Evolutionary conservation across 2,113 vertebrate genomes (phyloP).

Genomic region (Nothoprocta perdicaria): DNA sequence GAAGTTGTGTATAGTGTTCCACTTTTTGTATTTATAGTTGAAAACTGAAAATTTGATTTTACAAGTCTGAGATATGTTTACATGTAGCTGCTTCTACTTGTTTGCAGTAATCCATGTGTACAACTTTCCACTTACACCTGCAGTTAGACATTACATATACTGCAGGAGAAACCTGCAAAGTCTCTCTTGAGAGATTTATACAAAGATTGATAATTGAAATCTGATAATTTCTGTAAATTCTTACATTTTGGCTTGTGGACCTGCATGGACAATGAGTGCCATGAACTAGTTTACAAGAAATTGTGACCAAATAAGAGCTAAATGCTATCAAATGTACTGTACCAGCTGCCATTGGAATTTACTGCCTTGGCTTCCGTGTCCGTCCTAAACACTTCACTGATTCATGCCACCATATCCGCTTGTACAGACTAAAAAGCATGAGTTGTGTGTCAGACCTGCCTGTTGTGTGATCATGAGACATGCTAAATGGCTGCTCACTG

Average conservation of each 20-base stretch:
- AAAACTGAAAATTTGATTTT: constrained; percentile 80
- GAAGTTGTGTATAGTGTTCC: constrained; percentile 97
- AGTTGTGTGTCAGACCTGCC: constrained; percentile 79
- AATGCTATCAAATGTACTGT: constrained; percentile 71
- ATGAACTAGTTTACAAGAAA: constrained; percentile 84
- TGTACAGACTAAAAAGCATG: constrained; percentile 88
- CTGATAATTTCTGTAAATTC: constrained; percentile 59
- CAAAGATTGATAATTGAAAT: constrained; percentile 33
- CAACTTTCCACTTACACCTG: constrained; percentile 60
- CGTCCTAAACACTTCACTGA: constrained; percentile 67
- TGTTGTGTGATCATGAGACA: constrained; percentile 77
- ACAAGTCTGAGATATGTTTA: constrained; percentile 83
- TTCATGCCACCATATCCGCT: constrained; percentile 68
- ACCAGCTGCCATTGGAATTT: constrained; percentile 73
- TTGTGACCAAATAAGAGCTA: constrained; percentile 82
- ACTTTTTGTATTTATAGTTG: constrained; percentile 96
- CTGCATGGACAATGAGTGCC: constrained; percentile 81
- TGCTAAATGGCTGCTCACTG: constrained; percentile 55
- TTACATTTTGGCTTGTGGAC: constrained; percentile 70
- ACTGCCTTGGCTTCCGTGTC: constrained; percentile 64
- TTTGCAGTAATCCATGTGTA: constrained; percentile 69
- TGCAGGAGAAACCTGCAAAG: constrained; percentile 64
- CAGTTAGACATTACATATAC: constrained; percentile 64
- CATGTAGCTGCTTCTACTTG: constrained; percentile 85
- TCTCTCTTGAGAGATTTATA: constrained; percentile 49